phyloP scores from a whole-genome alignment of 1,140 invertebrate species.

The Carcinoscorpius rotundicauda region DNA sequence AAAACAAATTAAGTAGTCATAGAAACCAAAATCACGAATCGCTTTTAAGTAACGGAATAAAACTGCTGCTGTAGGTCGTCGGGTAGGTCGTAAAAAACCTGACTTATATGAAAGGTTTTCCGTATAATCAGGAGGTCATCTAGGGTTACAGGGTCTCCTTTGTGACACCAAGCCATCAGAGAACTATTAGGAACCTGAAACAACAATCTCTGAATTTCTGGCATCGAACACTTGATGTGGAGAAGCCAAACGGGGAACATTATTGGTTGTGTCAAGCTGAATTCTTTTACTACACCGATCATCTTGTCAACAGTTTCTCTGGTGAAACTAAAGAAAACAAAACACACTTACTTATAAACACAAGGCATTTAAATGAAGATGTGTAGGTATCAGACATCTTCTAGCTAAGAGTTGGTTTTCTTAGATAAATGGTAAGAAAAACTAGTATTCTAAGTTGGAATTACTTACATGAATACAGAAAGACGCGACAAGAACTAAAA shows the following conservation, averaged over 20 bases:
- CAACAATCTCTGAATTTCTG: slow-evolving; percentile 20
- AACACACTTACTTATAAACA: neutral
- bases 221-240: slow-evolving; percentile 47
- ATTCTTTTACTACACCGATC: slow-evolving; percentile 45
- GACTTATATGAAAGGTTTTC: slow-evolving; percentile 8
- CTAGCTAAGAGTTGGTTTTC: too few relatives aligned
- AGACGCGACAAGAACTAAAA: too few relatives aligned
- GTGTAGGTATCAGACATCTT: too few relatives aligned
- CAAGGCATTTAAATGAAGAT: too few relatives aligned
- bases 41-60: too few relatives aligned
- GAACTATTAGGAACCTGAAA: slow-evolving; percentile 17
- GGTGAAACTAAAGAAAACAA: slow-evolving; percentile 42
- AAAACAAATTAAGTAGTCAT: too few relatives aligned
- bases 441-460: too few relatives aligned
- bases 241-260: slow-evolving; percentile 70
- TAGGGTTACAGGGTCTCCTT: slow-evolving; percentile 10
- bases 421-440: too few relatives aligned
- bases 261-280: slow-evolving; percentile 46
- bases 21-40: too few relatives aligned
- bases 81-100: slow-evolving; percentile 18
- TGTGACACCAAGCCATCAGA: neutral
- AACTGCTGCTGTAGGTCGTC: neutral
- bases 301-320: slow-evolving; percentile 54
- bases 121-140: slow-evolving; percentile 14
- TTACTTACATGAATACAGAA: too few relatives aligned